Base-by-base conservation (phyloP, 2,113 vertebrate species). In the Lampris incognitus region DNA sequence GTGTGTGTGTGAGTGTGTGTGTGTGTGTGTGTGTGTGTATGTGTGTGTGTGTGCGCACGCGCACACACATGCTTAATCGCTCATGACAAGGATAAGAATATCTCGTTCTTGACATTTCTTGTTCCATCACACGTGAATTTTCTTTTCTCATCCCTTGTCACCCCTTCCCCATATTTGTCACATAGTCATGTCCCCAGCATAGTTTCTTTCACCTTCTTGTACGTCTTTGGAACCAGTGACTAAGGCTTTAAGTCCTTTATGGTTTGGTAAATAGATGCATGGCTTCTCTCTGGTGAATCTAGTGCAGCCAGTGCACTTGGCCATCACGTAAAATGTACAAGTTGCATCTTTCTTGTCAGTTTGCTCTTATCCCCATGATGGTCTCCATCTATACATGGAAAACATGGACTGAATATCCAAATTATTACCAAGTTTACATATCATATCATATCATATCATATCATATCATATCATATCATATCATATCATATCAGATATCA, bases 1-100 rank as follows among this genome's bases (percentile, higher is more conserved):
- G 50, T 67, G 65, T 54, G 50, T 64, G 63, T 51, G 63, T 65
- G 62, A 38, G 41, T 65, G 62, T 65, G 62, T 50, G 44, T 65
- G 62, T 65, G n/a, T n/a, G n/a, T n/a, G n/a, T n/a, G n/a, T n/a
- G n/a, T n/a, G n/a, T n/a, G n/a, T n/a, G n/a, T n/a, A n/a, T n/a
- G n/a, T n/a, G n/a, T 62, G 38, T 74, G 51, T 71, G 55, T 63
- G 52, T 63, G 36, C 52, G 24, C 54, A 38, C 36, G 3, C 24
- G 24, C 24, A 24, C 24, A 24, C 24, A 24, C 24, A 24, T 24
- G 24, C 24, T 24, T 24, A 24, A 24, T 24, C 24, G 24, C 24
- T 24, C 24, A 24, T 24, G 24, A 24, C 24, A 24, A 24, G 24
- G 24, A 24, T 24, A 24, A 24, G 24, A 24, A 24, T 24, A 24